These are phyloP conservation scores for pig (Sus scrofa) DNA, from an alignment of 2,113 vertebrate genomes.

Conservation along the genomic window T2T-Sscrofa CM000829.6:18014001-18014500, in stretches of 20 bases:
- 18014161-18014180: neutral
- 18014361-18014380: neutral
- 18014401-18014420: rapidly evolving
- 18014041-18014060: neutral
- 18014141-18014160: neutral
- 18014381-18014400: neutral
- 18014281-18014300: rapidly evolving
- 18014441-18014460: rapidly evolving
- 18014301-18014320: too few species aligned
- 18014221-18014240: neutral
- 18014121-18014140: neutral
- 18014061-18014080: neutral
- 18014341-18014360: rapidly evolving
- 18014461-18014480: neutral
- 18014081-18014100: too few species aligned
- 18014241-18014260: too few species aligned
- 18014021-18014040: too few species aligned
- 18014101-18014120: neutral
- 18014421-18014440: rapidly evolving
- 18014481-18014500: neutral
- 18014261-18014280: rapidly evolving
- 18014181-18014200: rapidly evolving
- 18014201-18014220: neutral
- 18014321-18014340: rapidly evolving
- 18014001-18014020: neutral